Evolutionary conservation across 2,888 invertebrate species (phyloP).

Genomic region (Timandra comae): DNA sequence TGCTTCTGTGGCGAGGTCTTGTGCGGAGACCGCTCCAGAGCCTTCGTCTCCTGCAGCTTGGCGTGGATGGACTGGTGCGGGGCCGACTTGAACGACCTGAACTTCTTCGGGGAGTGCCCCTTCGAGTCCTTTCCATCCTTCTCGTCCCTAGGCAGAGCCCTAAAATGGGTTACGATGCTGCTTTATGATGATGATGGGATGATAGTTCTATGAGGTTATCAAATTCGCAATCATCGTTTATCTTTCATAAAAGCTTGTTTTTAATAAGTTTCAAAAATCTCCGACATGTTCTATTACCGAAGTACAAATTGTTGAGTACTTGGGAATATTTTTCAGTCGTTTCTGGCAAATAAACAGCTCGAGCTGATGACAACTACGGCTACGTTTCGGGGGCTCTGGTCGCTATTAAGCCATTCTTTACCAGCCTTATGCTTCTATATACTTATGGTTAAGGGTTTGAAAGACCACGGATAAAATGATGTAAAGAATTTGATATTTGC

Average conservation of each 20-base stretch:
- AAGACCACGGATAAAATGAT: conserved; percentile 4
- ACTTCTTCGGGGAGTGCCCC: conserved; percentile 82
- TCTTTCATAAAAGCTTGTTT: too few relatives aligned
- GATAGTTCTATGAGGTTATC: too few relatives aligned
- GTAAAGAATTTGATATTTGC: conserved; percentile 18
- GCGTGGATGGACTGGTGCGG: conserved; percentile 77
- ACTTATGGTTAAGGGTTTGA: conserved; percentile 31
- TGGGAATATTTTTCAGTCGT: neutral
- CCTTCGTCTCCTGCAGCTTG: conserved; percentile 79
- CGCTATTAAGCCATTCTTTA: conserved; percentile 61
- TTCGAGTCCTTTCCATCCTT: conserved; percentile 91
- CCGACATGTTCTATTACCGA: too few relatives aligned
- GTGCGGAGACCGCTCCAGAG: conserved; percentile 76
- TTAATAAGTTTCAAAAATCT: too few relatives aligned
- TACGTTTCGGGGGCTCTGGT: conserved; percentile 38
- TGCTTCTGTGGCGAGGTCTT: conserved; percentile 79
- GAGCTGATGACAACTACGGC: conserved; percentile 46
- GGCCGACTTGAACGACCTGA: conserved; percentile 75
- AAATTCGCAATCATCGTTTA: too few relatives aligned
- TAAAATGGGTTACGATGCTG: conserved; percentile 35
- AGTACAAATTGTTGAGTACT: too few relatives aligned
- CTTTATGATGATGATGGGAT: neutral
- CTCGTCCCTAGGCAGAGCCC: conserved; percentile 89
- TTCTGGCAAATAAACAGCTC: neutral
- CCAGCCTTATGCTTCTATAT: conserved; percentile 48